Conservation (phyloP, 2,888 invertebrate genomes). For the Adela reaumurella region DNA sequence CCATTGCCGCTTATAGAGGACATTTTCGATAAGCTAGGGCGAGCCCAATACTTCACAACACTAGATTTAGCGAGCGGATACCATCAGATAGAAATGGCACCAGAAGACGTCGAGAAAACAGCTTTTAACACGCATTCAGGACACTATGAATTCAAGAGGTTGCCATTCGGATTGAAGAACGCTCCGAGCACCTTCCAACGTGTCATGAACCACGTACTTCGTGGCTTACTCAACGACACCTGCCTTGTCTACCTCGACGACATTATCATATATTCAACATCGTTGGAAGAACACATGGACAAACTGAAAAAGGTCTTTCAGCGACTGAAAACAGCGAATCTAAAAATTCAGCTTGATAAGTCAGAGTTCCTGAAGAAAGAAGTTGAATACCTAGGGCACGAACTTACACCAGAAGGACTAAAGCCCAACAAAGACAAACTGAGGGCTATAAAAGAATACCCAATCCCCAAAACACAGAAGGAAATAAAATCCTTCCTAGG, state of each 20-base stretch:
- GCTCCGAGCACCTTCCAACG: slow-evolving; percentile 22
- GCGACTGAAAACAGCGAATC: slow-evolving; percentile 9
- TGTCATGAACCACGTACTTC: slow-evolving; percentile 18
- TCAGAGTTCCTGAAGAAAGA: slow-evolving; percentile 14
- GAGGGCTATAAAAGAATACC: slow-evolving; percentile 11
- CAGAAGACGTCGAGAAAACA: slow-evolving; percentile 16
- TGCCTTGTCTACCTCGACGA: slow-evolving; percentile 18
- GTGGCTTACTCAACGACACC: slow-evolving; percentile 10
- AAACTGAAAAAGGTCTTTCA: slow-evolving; percentile 11
- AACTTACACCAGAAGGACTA: slow-evolving; percentile 13
- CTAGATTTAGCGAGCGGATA: slow-evolving; percentile 17
- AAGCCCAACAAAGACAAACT: slow-evolving; percentile 17
- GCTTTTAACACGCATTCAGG: slow-evolving; percentile 18
- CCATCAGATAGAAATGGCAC: slow-evolving; percentile 15
- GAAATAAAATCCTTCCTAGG: slow-evolving; percentile 3
- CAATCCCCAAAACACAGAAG: slow-evolving; percentile 11
- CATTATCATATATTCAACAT: slow-evolving; percentile 12
- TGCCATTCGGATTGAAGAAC: slow-evolving; percentile 21
- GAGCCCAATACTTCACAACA: slow-evolving; percentile 12
- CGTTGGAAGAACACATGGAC: slow-evolving; percentile 12
- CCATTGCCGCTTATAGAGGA: slow-evolving; percentile 15
- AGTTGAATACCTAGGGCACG: slow-evolving; percentile 17
- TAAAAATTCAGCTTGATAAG: slow-evolving; percentile 15
- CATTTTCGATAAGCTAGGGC: slow-evolving; percentile 14
- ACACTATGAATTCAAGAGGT: slow-evolving; percentile 18